Base-by-base conservation (phyloP, 2,797 vertebrate species). In the Mormyrops boulengeri region DNA sequence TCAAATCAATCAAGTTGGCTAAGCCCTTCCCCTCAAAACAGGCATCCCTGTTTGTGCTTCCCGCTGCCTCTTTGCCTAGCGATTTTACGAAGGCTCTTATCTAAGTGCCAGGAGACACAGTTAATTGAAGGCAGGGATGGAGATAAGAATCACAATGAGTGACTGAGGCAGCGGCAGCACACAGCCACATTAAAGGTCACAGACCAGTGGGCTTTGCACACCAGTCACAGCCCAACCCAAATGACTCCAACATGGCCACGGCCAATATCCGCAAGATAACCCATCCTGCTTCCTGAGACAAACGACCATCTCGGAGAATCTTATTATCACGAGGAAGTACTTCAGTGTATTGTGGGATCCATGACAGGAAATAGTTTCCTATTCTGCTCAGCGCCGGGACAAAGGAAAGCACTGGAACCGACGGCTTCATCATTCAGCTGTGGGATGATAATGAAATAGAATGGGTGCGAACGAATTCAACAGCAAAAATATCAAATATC, bases 311-410 rank as follows among this genome's bases (percentile, higher is more conserved):
- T 57, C 3, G 8, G 34, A 85, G 82, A 60, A 57, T 87, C 34
- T 41, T 87, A 87, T 87, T 87, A 87, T 57, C 49, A 87, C 6
- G 9, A 60, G 86, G 86, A 87, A 87, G 86, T 34, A 87, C 52
- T 87, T 87, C 85, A 87, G 52, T 38, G 52, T 38, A 41, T 57
- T 52, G 22, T 3, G 86, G 30, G 17, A 17, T 57, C 12, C 52
- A 19, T 17, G 86, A 8, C 49, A 50, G 82, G 82, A 85, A 52
- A 85, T 85, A 49, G 49, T 52, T 52, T 85, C n/a, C 82, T 52
- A 12, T 85, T 50, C 49, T 52, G 49, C 82, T 26, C 82, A 50
- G 82, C 8, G 26, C 11, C 3, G 12, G 44, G n/a, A 84, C 77
- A 82, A 47, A 85, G 41, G 9, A 22, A 85, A 22, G 49, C 47